phyloP scores from a whole-genome alignment of 2,113 vertebrate species.

The Perca schrenkii region DNA sequence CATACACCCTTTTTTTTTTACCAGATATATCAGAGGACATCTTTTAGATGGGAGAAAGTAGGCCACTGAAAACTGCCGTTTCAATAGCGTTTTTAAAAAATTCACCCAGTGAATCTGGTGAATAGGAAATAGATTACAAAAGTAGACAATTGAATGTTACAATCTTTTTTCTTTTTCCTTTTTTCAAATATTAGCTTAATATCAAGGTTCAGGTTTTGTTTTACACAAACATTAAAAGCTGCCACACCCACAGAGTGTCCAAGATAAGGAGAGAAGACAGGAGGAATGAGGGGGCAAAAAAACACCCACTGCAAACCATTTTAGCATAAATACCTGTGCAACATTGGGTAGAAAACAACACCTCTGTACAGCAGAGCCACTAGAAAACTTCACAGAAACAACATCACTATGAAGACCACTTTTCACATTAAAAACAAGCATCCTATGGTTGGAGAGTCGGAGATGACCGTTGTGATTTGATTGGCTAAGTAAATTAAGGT shows the following conservation, averaged over 20 bases:
- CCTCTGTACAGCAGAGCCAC: constrained; percentile 75
- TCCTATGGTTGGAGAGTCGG: constrained; percentile 50
- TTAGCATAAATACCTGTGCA: constrained; percentile 62
- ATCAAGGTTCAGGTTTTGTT: constrained; percentile 53
- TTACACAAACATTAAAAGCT: constrained; percentile 75
- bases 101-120: constrained; percentile 49
- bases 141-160: constrained; percentile 64
- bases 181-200: constrained; percentile 41
- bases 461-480: constrained; percentile 19
- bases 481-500: constrained; percentile 28
- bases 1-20: neutral
- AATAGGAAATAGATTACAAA: constrained; percentile 75
- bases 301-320: constrained; percentile 34
- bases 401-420: constrained; percentile 76
- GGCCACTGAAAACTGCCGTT: constrained; percentile 65
- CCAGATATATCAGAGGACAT: constrained; percentile 19
- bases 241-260: constrained; percentile 63
- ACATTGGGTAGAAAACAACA: constrained; percentile 72
- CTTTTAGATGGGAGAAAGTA: constrained; percentile 32
- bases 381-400: constrained; percentile 78
- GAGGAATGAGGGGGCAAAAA: constrained; percentile 2
- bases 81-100: constrained; percentile 54
- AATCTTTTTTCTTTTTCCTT: constrained; percentile 1
- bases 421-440: constrained; percentile 76
- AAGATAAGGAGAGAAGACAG: constrained; percentile 47